Conservation (phyloP, 2,113 vertebrate genomes). For the Columba livia region DNA sequence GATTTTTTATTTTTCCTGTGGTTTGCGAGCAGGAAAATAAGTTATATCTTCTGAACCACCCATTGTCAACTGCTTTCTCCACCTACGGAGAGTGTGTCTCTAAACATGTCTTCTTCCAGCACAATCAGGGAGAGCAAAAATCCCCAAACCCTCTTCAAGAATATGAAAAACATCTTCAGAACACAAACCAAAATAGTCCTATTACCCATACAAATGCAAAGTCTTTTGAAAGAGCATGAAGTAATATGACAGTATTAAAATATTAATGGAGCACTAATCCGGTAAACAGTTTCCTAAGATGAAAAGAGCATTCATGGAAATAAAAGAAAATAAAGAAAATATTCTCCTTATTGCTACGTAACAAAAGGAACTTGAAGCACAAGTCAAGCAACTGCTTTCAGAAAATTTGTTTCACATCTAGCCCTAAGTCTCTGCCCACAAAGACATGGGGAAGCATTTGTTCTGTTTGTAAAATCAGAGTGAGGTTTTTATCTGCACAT, state of each 20-base stretch:
- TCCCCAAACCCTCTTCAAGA: background rate
- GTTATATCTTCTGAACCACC: background rate
- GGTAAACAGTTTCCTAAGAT: background rate
- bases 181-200: background rate
- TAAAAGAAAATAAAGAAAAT: background rate
- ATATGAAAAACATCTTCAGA: background rate
- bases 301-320: background rate
- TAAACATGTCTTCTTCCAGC: background rate
- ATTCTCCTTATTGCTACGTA: background rate
- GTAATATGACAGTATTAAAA: background rate
- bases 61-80: background rate
- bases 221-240: background rate
- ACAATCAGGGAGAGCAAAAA: background rate
- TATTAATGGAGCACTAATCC: background rate
- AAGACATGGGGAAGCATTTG: background rate
- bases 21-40: background rate
- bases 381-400: background rate
- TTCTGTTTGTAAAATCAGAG: background rate
- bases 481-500: background rate
- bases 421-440: fast-evolving
- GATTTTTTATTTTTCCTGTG: no score
- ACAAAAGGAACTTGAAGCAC: background rate
- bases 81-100: background rate
- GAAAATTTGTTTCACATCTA: background rate
- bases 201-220: background rate